Evolutionary conservation across 1,140 invertebrate species (phyloP).

Genomic region (Heliconius eleuchia): DNA sequence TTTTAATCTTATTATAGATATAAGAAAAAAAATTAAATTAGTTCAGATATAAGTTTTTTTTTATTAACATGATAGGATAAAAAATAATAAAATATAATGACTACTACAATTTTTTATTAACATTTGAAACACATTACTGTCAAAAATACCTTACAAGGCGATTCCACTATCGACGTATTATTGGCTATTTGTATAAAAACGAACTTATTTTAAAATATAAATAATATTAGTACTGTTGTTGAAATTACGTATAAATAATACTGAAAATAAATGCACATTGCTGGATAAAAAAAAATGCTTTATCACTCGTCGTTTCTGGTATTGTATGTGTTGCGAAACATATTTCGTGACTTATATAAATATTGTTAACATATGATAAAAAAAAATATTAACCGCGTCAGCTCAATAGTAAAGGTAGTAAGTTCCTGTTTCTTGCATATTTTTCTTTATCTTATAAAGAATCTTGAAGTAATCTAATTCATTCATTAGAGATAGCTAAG

Average conservation of each 20-base stretch:
- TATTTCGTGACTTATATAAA: too few relatives aligned
- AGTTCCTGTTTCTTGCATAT: too few relatives aligned
- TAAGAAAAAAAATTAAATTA: background rate
- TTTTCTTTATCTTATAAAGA: too few relatives aligned
- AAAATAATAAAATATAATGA: background rate
- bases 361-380: too few relatives aligned
- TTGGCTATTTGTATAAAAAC: background rate
- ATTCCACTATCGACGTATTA: background rate
- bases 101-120: slow-evolving; percentile 18
- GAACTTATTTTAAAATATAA: too few relatives aligned
- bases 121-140: slow-evolving; percentile 22
- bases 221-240: background rate
- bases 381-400: too few relatives aligned
- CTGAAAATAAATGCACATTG: background rate
- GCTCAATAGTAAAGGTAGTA: too few relatives aligned
- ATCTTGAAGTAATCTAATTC: too few relatives aligned
- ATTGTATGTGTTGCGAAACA: too few relatives aligned
- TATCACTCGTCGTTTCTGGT: too few relatives aligned
- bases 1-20: background rate
- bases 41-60: background rate
- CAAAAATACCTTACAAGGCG: slow-evolving; percentile 13
- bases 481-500: too few relatives aligned
- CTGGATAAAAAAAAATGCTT: too few relatives aligned
- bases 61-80: background rate
- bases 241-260: background rate